Evolutionary conservation across 2,797 vertebrate genomes (phyloP).

Genomic region (Notamacropus eugenii): DNA sequence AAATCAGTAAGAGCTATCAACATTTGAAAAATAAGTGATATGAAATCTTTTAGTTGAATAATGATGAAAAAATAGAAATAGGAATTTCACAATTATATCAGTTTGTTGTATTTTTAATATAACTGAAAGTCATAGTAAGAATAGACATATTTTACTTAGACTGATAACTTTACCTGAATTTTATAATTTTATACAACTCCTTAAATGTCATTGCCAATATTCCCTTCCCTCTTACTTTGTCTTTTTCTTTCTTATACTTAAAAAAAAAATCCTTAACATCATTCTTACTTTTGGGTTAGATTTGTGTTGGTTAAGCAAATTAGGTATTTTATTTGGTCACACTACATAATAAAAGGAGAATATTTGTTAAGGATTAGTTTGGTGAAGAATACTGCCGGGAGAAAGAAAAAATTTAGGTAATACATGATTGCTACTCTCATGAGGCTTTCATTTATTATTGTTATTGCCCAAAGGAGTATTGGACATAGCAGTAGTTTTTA

Average conservation of each 20-base stretch:
- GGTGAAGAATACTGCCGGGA: background rate
- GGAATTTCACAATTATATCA: background rate
- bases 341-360: background rate
- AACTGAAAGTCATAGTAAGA: constrained; percentile 33
- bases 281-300: constrained; percentile 9
- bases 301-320: constrained; percentile 44
- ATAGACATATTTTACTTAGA: constrained; percentile 23
- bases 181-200: background rate
- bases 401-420: background rate
- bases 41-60: background rate
- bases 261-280: background rate
- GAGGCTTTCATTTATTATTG: background rate
- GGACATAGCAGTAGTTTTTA: constrained; percentile 42
- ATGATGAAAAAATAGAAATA: background rate
- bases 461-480: constrained; percentile 30
- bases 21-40: constrained; percentile 36
- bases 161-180: background rate
- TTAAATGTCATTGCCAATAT: background rate
- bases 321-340: constrained; percentile 37
- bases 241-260: background rate
- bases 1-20: constrained; percentile 9
- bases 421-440: background rate
- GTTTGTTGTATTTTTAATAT: background rate
- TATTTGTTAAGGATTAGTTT: background rate
- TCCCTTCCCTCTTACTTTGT: background rate